Evolutionary conservation across 2,113 vertebrate genomes (phyloP).

Genomic region (Montifringilla adamsi): DNA sequence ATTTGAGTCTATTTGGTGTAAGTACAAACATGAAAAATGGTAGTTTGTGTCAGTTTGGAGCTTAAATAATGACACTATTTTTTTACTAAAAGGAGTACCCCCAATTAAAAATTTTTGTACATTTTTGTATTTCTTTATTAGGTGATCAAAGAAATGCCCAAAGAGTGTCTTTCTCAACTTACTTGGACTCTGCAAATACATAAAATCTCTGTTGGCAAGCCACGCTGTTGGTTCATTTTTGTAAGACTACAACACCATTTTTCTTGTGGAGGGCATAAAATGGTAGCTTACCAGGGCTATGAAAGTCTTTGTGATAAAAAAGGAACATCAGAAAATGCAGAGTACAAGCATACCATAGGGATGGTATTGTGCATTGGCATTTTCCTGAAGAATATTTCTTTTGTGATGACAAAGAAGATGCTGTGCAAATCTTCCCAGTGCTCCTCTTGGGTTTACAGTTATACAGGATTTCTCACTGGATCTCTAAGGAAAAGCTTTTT

Average conservation of each 20-base stretch:
- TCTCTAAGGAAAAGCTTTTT: neutral
- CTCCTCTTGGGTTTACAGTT: neutral
- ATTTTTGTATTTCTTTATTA: neutral
- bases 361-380: neutral
- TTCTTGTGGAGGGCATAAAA: neutral
- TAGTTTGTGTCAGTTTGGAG: neutral
- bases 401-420: neutral
- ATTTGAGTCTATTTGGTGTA: neutral
- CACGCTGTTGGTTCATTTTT: neutral
- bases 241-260: neutral
- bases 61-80: neutral
- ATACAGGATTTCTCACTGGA: neutral
- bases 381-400: neutral
- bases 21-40: neutral
- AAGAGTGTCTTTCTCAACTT: neutral
- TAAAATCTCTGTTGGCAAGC: neutral
- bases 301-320: neutral
- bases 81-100: neutral
- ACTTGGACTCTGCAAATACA: neutral
- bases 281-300: neutral
- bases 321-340: neutral
- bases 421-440: neutral
- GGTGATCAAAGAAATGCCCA: neutral
- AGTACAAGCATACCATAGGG: neutral
- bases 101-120: neutral